Evolutionary conservation across 2,888 invertebrate species (phyloP), one percentile per base, ranked within the genome.

Genomic region (Thereva nobilitata): DNA sequence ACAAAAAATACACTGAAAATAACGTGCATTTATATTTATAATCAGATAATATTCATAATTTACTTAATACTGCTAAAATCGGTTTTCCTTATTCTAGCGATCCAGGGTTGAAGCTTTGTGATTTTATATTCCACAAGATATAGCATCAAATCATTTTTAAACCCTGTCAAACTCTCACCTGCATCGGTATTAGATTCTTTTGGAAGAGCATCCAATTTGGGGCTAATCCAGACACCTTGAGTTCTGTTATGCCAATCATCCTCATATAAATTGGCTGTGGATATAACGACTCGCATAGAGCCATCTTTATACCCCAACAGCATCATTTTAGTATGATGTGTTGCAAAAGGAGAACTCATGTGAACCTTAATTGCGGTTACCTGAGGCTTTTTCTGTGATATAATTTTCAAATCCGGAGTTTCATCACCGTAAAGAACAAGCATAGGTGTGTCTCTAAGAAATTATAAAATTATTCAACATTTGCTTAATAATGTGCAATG

Each of bases 221-320:
- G 95, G 76, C 95, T 94, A 40, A 97, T 84, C 97, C 97, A 97
- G 7, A 96, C 80, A 87, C 95, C 95, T 80, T 98, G 97, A 0
- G 95, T 94, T 73, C 95, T 88, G 78, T 96, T 92, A 74, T 91
- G 88, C 97, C 97, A 98, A 80, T 98, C 97, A 70, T 91, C 89
- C 35, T 88, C 84, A 72, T 96, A 91, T 4, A 97, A 83, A 82
- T 98, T 98, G 0, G 97, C 95, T 0, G 97, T 97, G 0, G 92
- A 93, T 41, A 97, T 86, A 0, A 95, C 89, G 5, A 97, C 87
- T 8, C 96, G 83, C 63, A 97, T 81, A 0, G 93, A 92, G 0
- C 88, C 86, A 74, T 95, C 90, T 69, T 86, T 89, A 75, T 96
- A 96, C 56, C 88, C 86, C 0, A 97, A 83, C 0, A 97, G 77